phyloP scores from a whole-genome alignment of 1,140 invertebrate species.

The Brachionus asplanchnoidis region DNA sequence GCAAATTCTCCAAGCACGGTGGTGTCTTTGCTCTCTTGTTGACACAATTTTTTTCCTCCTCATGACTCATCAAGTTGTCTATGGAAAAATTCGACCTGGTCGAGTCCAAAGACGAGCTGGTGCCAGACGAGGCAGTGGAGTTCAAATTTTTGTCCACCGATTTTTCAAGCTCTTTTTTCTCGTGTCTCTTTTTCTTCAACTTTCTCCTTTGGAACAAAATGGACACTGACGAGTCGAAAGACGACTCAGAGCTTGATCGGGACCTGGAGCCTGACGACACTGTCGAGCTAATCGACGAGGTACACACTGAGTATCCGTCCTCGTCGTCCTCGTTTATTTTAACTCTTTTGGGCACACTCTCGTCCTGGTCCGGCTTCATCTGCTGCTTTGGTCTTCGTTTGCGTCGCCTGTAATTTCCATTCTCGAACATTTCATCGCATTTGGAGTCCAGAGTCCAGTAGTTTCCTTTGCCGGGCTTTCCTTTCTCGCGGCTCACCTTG shows the following conservation, averaged over 20 bases:
- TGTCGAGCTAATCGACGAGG: background rate
- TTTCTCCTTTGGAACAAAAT: background rate
- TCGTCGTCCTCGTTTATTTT: background rate
- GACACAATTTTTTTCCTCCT: background rate
- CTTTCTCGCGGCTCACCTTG: slow-evolving; percentile 69
- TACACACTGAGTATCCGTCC: background rate
- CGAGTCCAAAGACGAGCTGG: background rate
- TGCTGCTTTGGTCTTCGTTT: slow-evolving; percentile 55
- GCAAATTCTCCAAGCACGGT: slow-evolving; percentile 33
- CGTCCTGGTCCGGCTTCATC: background rate
- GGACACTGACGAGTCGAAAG: background rate
- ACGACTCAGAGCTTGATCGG: background rate
- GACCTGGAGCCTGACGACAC: background rate
- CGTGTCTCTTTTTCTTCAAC: background rate
- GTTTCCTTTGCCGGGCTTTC: slow-evolving; percentile 60
- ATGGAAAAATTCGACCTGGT: slow-evolving; percentile 30
- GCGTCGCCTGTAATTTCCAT: slow-evolving; percentile 79
- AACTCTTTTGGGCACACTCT: background rate
- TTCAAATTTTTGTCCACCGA: slow-evolving; percentile 15
- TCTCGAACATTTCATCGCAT: slow-evolving; percentile 89
- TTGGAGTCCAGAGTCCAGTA: slow-evolving; percentile 70
- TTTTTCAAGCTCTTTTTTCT: background rate
- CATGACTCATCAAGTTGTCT: background rate
- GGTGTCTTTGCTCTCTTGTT: slow-evolving; percentile 16
- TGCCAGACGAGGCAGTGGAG: slow-evolving; percentile 13